Evolutionary conservation across 1,140 invertebrate species (phyloP).

Genomic region (Drosophila sucinea): DNA sequence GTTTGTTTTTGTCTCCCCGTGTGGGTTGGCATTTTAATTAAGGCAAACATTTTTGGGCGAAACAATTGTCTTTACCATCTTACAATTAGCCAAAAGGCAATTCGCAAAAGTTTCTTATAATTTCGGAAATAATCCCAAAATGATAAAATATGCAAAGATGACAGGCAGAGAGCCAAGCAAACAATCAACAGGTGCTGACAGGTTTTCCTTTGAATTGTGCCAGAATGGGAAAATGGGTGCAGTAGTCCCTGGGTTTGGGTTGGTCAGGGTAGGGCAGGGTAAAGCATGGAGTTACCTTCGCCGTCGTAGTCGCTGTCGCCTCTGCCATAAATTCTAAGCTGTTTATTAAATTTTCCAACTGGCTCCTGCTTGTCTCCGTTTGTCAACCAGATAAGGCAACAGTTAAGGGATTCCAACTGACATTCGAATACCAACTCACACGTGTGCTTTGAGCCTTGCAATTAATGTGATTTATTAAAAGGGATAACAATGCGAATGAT

Average conservation of each 20-base stretch:
- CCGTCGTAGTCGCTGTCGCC: slow-evolving; percentile 18
- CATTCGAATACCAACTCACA: background rate
- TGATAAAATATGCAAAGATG: slow-evolving; percentile 45
- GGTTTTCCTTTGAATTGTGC: slow-evolving; percentile 29
- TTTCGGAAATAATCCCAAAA: slow-evolving; percentile 32
- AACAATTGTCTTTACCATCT: slow-evolving; percentile 13
- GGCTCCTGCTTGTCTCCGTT: slow-evolving; percentile 35
- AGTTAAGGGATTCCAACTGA: slow-evolving; percentile 4
- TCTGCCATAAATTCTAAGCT: slow-evolving; percentile 54
- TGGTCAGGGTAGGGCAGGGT: slow-evolving; percentile 11
- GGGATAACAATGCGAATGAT: slow-evolving; percentile 43
- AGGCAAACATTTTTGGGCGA: slow-evolving; percentile 5
- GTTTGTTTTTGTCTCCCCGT: slow-evolving; percentile 39
- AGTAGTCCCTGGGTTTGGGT: background rate
- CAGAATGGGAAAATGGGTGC: background rate
- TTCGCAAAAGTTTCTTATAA: slow-evolving; percentile 16
- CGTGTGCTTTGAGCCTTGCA: slow-evolving; percentile 5
- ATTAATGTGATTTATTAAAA: slow-evolving; percentile 60
- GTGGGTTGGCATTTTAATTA: slow-evolving; percentile 35
- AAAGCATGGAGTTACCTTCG: slow-evolving; percentile 12
- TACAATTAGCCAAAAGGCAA: slow-evolving; percentile 8
- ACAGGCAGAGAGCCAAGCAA: slow-evolving; percentile 24
- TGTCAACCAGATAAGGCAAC: background rate
- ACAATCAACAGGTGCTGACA: slow-evolving; percentile 51
- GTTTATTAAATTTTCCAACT: slow-evolving; percentile 57